phyloP scores from a whole-genome alignment of 1,140 invertebrate species.

The Scaptomyza pallida region DNA sequence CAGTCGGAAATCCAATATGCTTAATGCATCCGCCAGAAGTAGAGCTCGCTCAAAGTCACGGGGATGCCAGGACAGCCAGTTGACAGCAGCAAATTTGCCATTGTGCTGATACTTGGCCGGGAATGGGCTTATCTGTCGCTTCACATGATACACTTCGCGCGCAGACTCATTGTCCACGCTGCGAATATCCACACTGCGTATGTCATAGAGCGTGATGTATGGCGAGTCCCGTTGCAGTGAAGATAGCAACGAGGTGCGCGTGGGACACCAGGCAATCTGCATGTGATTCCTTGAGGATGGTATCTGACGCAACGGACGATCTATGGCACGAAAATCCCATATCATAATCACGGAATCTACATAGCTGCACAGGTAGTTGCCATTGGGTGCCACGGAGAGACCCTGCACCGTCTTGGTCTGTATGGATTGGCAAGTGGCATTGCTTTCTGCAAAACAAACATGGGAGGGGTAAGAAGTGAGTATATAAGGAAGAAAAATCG shows the following conservation, averaged over 20 bases:
- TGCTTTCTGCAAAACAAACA: conserved; percentile 86
- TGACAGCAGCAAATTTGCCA: conserved; percentile 51
- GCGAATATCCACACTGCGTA: conserved; percentile 77
- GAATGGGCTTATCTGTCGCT: conserved; percentile 78
- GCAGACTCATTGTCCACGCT: conserved; percentile 68
- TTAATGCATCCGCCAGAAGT: conserved; percentile 68
- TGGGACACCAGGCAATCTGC: conserved; percentile 95
- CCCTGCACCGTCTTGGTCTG: conserved; percentile 93
- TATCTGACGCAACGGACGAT: conserved; percentile 91
- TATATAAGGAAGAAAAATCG: conserved; percentile 35
- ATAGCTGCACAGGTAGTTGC: conserved; percentile 92
- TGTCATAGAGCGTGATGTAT: conserved; percentile 77
- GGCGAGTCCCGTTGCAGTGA: conserved; percentile 77
- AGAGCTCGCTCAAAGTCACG: conserved; percentile 72
- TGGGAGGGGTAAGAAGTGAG: conserved; percentile 23
- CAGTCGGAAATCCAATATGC: conserved; percentile 72
- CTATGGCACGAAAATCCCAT: conserved; percentile 95
- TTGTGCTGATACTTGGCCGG: conserved; percentile 68
- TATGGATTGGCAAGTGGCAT: conserved; percentile 89
- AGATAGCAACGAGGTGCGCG: conserved; percentile 85
- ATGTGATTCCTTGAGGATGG: conserved; percentile 89
- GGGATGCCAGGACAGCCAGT: conserved; percentile 76
- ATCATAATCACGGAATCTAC: conserved; percentile 92
- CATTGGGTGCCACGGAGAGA: conserved; percentile 90
- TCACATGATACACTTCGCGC: conserved; percentile 74